phyloP scores from a whole-genome alignment of 2,797 vertebrate genomes.

The Sebastes paucispinis region DNA sequence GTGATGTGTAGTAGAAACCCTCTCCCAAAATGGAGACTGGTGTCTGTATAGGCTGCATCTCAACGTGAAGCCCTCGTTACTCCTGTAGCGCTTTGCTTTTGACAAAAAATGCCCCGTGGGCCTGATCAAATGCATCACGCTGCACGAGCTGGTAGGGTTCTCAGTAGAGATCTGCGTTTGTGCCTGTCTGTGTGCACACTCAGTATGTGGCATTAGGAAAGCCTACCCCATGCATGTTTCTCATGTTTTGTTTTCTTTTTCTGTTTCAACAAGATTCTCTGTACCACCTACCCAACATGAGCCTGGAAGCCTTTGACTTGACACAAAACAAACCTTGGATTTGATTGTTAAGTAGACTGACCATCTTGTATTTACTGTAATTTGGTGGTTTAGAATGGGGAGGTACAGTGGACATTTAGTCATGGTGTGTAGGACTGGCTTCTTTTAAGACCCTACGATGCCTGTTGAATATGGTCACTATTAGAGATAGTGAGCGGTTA shows the following conservation, averaged over 20 bases:
- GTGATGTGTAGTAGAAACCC: conserved; percentile 84
- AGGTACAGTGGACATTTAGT: conserved; percentile 77
- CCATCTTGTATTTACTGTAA: conserved; percentile 81
- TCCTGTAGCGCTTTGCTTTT: conserved; percentile 61
- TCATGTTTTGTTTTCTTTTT: conserved; percentile 75
- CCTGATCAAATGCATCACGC: conserved; percentile 53
- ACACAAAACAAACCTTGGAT: conserved; percentile 77
- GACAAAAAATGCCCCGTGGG: conserved; percentile 69
- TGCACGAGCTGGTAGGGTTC: conserved; percentile 66
- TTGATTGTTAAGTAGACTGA: conserved; percentile 71
- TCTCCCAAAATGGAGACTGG: conserved; percentile 74
- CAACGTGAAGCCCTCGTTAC: conserved; percentile 60
- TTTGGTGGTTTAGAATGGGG: conserved; percentile 76
- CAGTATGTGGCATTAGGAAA: conserved; percentile 83
- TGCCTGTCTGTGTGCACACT: conserved; percentile 83
- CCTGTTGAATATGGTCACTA: conserved; percentile 81
- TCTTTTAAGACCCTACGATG: conserved; percentile 78
- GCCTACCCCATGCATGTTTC: conserved; percentile 82
- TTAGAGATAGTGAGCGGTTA: conserved; percentile 80
- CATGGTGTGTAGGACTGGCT: conserved; percentile 77
- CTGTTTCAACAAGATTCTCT: conserved; percentile 74
- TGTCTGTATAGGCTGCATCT: conserved; percentile 81
- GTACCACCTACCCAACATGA: conserved; percentile 76
- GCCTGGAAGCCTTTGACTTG: conserved; percentile 77
- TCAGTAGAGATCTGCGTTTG: conserved; percentile 72